These are phyloP conservation scores for Apeltes quadracus DNA, from an alignment of 2,113 vertebrate genomes.

Conservation along the genomic window DNA sequence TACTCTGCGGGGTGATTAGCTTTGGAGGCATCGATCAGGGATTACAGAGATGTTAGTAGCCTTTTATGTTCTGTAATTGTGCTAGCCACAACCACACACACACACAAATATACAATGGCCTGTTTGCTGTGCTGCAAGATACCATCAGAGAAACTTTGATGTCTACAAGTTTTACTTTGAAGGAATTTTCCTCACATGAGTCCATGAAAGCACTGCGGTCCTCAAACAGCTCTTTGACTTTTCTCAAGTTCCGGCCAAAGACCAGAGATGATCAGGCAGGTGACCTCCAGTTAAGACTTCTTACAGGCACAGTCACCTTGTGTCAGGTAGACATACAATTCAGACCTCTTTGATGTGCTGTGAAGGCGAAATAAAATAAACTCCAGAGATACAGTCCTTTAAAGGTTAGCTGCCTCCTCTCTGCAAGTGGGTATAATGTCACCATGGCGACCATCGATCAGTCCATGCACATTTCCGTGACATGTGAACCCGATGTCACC, in stretches of 20 bases:
- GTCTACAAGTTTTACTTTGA: slow-evolving; percentile 62
- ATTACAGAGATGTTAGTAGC: slow-evolving; percentile 49
- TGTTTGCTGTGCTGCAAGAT: slow-evolving; percentile 53
- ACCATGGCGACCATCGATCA: background rate
- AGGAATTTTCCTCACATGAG: slow-evolving; percentile 47
- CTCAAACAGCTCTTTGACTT: slow-evolving; percentile 29
- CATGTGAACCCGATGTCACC: no score
- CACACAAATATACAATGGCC: slow-evolving; percentile 18
- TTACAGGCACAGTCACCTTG: background rate
- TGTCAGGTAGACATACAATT: background rate
- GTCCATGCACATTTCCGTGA: background rate
- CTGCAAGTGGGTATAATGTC: background rate
- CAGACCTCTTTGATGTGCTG: background rate
- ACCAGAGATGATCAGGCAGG: slow-evolving; percentile 20
- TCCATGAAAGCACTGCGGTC: slow-evolving; percentile 21
- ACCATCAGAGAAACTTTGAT: slow-evolving; percentile 66
- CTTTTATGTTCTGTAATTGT: slow-evolving; percentile 72
- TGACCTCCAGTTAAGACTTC: slow-evolving; percentile 21
- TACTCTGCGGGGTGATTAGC: slow-evolving; percentile 46
- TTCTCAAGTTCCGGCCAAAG: slow-evolving; percentile 37
- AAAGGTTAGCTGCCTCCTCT: slow-evolving; percentile 1
- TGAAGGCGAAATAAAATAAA: slow-evolving; percentile 3
- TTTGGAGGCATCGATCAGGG: slow-evolving; percentile 35
- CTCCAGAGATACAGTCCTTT: background rate
- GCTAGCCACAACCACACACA: slow-evolving; percentile 31